Evolutionary conservation across 2,113 vertebrate species (phyloP).

Genomic region (Cololabis saira): DNA sequence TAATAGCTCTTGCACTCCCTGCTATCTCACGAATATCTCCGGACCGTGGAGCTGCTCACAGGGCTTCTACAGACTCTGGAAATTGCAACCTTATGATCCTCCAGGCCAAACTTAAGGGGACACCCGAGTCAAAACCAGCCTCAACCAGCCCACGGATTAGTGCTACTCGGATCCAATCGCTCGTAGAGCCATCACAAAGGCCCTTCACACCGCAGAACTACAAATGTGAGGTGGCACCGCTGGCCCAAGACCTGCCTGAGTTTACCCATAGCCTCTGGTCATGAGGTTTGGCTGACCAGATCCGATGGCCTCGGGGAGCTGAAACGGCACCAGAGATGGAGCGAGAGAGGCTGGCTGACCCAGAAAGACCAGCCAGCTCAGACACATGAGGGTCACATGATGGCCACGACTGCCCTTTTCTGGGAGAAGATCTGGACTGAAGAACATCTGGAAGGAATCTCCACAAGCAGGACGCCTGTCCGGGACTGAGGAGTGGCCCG

Average conservation of each 20-base stretch:
- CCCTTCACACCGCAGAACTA: slow-evolving; percentile 63
- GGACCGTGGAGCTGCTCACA: slow-evolving; percentile 53
- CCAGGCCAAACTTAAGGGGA: slow-evolving; percentile 78
- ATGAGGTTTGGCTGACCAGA: slow-evolving; percentile 57
- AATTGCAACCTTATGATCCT: slow-evolving; percentile 83
- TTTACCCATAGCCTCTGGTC: slow-evolving; percentile 75
- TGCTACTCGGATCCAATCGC: slow-evolving; percentile 72
- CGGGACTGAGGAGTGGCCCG: slow-evolving; percentile 2
- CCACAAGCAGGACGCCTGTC: background rate
- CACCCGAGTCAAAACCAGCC: slow-evolving; percentile 81
- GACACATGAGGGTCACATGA: slow-evolving; percentile 53
- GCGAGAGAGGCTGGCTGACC: slow-evolving; percentile 47
- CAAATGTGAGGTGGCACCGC: slow-evolving; percentile 80
- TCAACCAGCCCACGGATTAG: slow-evolving; percentile 79
- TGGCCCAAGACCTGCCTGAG: slow-evolving; percentile 77
- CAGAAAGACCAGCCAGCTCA: slow-evolving; percentile 69
- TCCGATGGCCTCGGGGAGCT: slow-evolving; percentile 54
- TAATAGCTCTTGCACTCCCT: slow-evolving; percentile 49
- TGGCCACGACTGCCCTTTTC: slow-evolving; percentile 23
- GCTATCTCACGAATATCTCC: slow-evolving; percentile 38
- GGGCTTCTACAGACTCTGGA: slow-evolving; percentile 65
- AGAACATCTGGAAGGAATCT: slow-evolving; percentile 62
- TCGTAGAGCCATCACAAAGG: slow-evolving; percentile 49
- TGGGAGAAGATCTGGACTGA: slow-evolving; percentile 30
- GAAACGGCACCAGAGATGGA: slow-evolving; percentile 40